phyloP scores from a whole-genome alignment of 2,888 invertebrate genomes.

The Pegoplata infirma region DNA sequence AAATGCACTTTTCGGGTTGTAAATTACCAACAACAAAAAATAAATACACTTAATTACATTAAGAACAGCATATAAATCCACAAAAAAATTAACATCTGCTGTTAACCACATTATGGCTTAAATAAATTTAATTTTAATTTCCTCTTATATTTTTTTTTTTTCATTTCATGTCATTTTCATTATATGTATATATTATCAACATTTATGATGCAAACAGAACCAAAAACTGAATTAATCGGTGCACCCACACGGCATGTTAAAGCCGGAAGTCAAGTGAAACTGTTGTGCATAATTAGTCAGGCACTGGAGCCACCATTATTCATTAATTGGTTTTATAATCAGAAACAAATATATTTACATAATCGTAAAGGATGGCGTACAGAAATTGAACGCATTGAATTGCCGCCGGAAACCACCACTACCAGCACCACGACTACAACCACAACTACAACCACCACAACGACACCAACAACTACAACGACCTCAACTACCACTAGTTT shows the following conservation, averaged over 20 bases:
- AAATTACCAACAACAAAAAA: not conserved
- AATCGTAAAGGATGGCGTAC: constrained; percentile 77
- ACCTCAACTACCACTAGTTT: constrained; percentile 28
- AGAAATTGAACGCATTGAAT: constrained; percentile 77
- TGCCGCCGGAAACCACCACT: constrained; percentile 71
- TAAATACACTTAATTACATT: constrained; percentile 24
- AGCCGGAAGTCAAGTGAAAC: constrained; percentile 91
- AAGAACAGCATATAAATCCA: not conserved
- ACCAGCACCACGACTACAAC: constrained; percentile 59
- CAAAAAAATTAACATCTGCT: constrained; percentile 44
- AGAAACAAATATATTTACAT: constrained; percentile 78
- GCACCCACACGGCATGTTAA: constrained; percentile 94
- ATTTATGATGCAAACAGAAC: constrained; percentile 81
- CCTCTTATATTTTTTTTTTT: constrained; percentile 17
- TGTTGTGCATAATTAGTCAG: constrained; percentile 93
- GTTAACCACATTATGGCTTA: constrained; percentile 27
- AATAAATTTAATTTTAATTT: constrained; percentile 51
- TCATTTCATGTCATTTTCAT: not conserved
- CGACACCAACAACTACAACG: constrained; percentile 24
- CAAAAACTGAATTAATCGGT: constrained; percentile 93
- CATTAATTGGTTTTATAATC: constrained; percentile 94
- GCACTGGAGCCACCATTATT: constrained; percentile 94
- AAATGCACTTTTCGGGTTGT: no score
- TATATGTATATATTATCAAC: not conserved
- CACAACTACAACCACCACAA: constrained; percentile 19